phyloP scores from a whole-genome alignment of 1,140 invertebrate species.

The Cyphomyrmex costatus region DNA sequence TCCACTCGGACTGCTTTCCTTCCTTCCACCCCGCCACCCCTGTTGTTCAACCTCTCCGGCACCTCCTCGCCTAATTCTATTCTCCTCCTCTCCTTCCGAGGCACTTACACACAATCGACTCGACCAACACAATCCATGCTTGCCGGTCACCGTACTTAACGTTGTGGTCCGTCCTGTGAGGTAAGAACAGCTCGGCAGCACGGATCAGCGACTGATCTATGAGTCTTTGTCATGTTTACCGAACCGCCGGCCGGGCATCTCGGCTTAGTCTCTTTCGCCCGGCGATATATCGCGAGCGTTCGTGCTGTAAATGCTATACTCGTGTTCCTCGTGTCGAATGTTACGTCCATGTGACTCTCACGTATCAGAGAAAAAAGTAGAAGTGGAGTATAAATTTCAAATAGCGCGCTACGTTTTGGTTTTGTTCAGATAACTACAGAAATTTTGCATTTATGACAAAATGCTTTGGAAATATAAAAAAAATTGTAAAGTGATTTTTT shows the following conservation, averaged over 20 bases:
- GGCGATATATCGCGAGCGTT: conserved; percentile 40
- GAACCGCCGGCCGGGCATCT: conserved; percentile 41
- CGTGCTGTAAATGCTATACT: neutral
- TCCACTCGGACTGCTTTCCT: conserved; percentile 56
- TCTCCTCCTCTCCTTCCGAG: conserved; percentile 39
- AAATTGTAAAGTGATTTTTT: neutral
- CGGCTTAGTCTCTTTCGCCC: conserved; percentile 46
- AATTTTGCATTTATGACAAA: neutral
- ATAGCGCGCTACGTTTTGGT: neutral
- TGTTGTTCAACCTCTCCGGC: conserved; percentile 54
- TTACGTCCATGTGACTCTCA: neutral
- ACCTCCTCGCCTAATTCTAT: conserved; percentile 25
- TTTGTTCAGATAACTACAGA: neutral
- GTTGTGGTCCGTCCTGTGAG: conserved; percentile 48
- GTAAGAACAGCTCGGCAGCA: conserved; percentile 57
- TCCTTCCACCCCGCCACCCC: conserved; percentile 36
- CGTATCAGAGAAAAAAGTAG: neutral
- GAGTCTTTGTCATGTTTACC: conserved; percentile 60
- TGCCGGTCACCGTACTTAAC: conserved; percentile 51
- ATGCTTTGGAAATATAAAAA: neutral
- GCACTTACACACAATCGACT: conserved; percentile 73
- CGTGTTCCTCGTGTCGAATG: neutral
- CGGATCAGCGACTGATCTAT: conserved; percentile 63
- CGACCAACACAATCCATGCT: conserved; percentile 57
- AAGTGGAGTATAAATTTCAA: neutral